phyloP scores from a whole-genome alignment of 2,113 vertebrate species.

The Nipponia nippon region DNA sequence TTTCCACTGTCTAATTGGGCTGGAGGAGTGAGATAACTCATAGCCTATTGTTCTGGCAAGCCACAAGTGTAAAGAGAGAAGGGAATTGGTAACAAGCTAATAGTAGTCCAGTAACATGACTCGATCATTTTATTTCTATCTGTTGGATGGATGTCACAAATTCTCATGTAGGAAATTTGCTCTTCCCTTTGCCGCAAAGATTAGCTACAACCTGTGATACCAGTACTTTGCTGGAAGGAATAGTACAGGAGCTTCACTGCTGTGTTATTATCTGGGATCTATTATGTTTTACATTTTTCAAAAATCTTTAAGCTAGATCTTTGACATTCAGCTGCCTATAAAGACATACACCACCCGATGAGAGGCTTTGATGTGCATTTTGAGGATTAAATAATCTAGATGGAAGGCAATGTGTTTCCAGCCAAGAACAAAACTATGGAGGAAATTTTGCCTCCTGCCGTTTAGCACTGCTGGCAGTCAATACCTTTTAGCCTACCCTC shows the following conservation, averaged over 20 bases:
- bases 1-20: constrained; percentile 67
- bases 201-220: constrained; percentile 65
- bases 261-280: constrained; percentile 89
- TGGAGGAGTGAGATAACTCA: constrained; percentile 61
- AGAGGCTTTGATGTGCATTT: constrained; percentile 94
- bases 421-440: constrained; percentile 86
- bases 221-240: constrained; percentile 75
- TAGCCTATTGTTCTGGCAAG: constrained; percentile 51
- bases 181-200: constrained; percentile 67
- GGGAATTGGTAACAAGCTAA: constrained; percentile 65
- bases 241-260: constrained; percentile 75
- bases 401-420: constrained; percentile 87
- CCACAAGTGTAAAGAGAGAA: constrained; percentile 52
- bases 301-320: constrained; percentile 90
- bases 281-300: constrained; percentile 91
- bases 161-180: constrained; percentile 37
- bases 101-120: constrained; percentile 61
- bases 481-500: constrained; percentile 83
- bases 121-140: constrained; percentile 50
- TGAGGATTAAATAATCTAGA: constrained; percentile 97
- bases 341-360: constrained; percentile 88
- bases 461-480: constrained; percentile 81
- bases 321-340: constrained; percentile 87
- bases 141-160: constrained; percentile 60
- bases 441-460: constrained; percentile 89